Conservation (phyloP, 2,113 vertebrate genomes). For the Hydrolagus affinis region DNA sequence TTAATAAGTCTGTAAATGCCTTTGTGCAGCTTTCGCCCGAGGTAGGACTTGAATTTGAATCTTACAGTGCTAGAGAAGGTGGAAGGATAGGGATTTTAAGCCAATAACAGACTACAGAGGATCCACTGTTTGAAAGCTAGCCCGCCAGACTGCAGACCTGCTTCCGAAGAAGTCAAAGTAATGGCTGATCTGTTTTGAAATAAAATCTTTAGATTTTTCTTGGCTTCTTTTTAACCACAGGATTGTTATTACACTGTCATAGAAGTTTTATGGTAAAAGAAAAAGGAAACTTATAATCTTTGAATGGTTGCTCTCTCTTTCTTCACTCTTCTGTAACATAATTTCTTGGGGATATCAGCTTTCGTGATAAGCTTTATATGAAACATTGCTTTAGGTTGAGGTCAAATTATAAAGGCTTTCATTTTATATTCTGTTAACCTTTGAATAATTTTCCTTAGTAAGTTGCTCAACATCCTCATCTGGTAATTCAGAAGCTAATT, state of each 20-base stretch:
- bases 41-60: background rate
- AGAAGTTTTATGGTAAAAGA: constrained; percentile 5
- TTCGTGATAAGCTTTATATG: background rate
- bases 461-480: too few species aligned
- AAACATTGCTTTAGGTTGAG: background rate
- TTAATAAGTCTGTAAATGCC: too few species aligned
- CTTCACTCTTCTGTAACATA: background rate
- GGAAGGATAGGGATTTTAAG: background rate
- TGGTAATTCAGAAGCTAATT: too few species aligned
- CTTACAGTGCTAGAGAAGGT: background rate
- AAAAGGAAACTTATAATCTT: background rate
- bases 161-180: background rate
- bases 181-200: too few species aligned
- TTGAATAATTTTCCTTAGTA: too few species aligned
- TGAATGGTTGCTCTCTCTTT: constrained; percentile 6
- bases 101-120: background rate
- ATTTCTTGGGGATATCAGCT: background rate
- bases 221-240: background rate
- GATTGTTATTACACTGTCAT: background rate
- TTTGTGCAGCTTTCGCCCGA: too few species aligned
- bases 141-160: background rate
- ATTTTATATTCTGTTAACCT: too few species aligned
- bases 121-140: constrained; percentile 1
- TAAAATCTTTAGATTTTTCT: background rate
- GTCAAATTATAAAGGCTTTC: background rate